Conservation (phyloP, 2,113 vertebrate species). For the Ictidomys tridecemlineatus region DNA sequence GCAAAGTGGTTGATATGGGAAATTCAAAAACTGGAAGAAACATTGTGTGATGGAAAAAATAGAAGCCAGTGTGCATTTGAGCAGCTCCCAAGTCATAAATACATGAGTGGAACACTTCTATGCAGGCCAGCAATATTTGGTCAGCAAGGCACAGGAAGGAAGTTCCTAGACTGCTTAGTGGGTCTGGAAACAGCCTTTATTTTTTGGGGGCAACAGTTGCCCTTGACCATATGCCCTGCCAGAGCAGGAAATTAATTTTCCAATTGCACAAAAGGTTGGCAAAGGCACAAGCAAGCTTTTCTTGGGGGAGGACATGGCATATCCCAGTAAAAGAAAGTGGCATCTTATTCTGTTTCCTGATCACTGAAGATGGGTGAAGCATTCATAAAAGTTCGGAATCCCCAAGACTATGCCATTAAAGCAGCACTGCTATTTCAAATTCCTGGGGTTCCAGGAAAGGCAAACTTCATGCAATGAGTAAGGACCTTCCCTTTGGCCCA, state of each 20-base stretch:
- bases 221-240: slow-evolving; percentile 53
- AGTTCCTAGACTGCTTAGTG: slow-evolving; percentile 40
- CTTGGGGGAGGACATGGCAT: slow-evolving; percentile 42
- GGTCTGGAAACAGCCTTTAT: slow-evolving; percentile 53
- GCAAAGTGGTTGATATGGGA: slow-evolving; percentile 50
- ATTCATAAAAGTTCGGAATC: slow-evolving; percentile 68
- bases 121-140: slow-evolving; percentile 23
- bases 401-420: slow-evolving; percentile 61
- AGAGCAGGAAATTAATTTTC: slow-evolving; percentile 79
- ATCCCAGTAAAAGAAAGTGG: slow-evolving; percentile 64
- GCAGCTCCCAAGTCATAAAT: slow-evolving; percentile 49
- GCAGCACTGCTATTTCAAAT: slow-evolving; percentile 74
- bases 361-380: slow-evolving; percentile 70
- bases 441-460: slow-evolving; percentile 15
- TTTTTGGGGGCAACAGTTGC: slow-evolving; percentile 61
- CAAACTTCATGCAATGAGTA: neutral
- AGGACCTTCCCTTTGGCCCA: neutral
- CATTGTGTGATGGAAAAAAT: slow-evolving; percentile 56
- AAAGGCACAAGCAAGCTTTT: slow-evolving; percentile 71
- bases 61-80: slow-evolving; percentile 1
- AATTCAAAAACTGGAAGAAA: slow-evolving; percentile 69
- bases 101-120: neutral
- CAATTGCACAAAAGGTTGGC: slow-evolving; percentile 58
- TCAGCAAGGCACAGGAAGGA: slow-evolving; percentile 42
- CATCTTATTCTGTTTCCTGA: slow-evolving; percentile 73